Evolutionary conservation across 2,797 vertebrate genomes (phyloP).

Genomic region (Gallinago stenura): DNA sequence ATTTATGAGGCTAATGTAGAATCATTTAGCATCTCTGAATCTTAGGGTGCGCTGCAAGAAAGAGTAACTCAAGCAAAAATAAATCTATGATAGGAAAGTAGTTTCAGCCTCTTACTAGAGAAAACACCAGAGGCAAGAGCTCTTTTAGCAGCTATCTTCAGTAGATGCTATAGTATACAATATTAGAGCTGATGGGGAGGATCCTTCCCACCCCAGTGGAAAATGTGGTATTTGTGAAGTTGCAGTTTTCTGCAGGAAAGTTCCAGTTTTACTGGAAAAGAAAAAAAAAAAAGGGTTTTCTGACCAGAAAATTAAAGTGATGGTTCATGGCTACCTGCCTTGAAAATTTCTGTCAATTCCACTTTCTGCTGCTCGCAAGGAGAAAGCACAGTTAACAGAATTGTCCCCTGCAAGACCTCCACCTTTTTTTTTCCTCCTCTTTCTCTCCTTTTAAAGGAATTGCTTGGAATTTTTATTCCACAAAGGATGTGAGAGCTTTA

Average conservation of each 20-base stretch:
- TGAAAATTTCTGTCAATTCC: background rate
- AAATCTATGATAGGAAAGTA: background rate
- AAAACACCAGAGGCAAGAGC: background rate
- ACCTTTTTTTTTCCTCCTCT: background rate
- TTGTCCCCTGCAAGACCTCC: background rate
- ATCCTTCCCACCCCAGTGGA: conserved; percentile 19
- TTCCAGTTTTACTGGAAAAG: conserved; percentile 15
- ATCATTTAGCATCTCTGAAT: background rate
- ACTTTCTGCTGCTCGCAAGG: background rate
- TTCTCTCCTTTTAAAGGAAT: background rate
- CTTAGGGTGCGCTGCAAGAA: conserved; percentile 8
- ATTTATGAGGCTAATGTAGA: conserved; percentile 13
- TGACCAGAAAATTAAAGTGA: background rate
- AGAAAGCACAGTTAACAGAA: background rate
- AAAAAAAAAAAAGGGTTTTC: background rate
- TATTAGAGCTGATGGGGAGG: background rate
- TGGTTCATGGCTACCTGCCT: conserved; percentile 23
- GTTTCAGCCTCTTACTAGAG: background rate
- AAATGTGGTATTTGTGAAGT: conserved; percentile 45
- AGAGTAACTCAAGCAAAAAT: background rate
- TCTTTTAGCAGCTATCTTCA: background rate
- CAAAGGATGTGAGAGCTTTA: background rate
- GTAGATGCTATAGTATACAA: background rate
- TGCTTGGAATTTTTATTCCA: background rate
- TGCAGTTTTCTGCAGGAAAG: conserved; percentile 41